Conservation (phyloP, 2,113 vertebrate species). For the Chlorodrepanis virens region DNA sequence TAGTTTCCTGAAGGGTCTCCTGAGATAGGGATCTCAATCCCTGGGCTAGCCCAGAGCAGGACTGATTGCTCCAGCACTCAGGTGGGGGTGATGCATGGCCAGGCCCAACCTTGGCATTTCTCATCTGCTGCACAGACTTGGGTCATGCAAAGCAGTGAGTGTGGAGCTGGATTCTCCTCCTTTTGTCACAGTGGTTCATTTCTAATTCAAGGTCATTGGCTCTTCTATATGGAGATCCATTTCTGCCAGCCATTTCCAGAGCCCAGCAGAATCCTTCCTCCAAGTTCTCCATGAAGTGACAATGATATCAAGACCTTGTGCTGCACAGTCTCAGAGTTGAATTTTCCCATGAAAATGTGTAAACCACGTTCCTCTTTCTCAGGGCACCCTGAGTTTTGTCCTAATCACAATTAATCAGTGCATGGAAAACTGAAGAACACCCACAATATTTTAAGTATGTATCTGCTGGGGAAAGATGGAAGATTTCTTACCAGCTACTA, state of each 20-base stretch:
- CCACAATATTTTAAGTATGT: constrained; percentile 10
- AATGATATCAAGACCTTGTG: neutral
- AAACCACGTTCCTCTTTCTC: neutral
- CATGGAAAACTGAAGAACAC: neutral
- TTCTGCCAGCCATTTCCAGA: neutral
- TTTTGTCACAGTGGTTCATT: neutral
- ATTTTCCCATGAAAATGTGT: neutral
- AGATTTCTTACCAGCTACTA: constrained; percentile 9
- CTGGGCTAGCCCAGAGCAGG: neutral
- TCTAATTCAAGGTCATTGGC: neutral
- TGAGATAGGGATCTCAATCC: neutral
- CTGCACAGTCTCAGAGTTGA: neutral
- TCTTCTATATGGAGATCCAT: neutral
- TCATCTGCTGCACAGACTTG: neutral
- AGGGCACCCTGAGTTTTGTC: neutral
- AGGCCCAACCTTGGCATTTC: neutral
- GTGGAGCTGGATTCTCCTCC: neutral
- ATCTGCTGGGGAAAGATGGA: constrained; percentile 42
- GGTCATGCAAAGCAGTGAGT: neutral
- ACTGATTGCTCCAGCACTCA: neutral
- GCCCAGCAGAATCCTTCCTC: neutral
- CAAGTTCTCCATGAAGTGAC: neutral
- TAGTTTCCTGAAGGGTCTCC: neutral
- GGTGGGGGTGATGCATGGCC: neutral
- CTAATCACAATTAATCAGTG: neutral